Conservation (phyloP, 2,797 vertebrate species). For the Aldrovandia affinis region DNA sequence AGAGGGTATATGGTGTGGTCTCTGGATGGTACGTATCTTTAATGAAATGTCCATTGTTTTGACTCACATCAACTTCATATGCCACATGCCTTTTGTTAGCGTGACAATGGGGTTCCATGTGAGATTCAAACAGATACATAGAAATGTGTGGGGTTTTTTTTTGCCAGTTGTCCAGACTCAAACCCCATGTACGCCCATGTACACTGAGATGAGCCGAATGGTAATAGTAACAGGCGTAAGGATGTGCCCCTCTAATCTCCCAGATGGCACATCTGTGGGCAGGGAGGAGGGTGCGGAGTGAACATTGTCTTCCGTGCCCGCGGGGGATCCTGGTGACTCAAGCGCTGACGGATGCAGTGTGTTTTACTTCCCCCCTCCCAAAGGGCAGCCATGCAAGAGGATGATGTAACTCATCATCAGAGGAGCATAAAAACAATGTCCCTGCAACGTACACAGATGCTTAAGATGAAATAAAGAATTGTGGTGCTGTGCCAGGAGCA, state of each 20-base stretch:
- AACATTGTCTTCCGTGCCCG: conserved; percentile 9
- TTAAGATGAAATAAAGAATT: background rate
- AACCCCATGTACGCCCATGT: too few relatives aligned
- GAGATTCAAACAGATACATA: too few relatives aligned
- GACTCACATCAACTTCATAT: too few relatives aligned
- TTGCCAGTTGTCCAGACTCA: too few relatives aligned
- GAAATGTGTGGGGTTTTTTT: too few relatives aligned
- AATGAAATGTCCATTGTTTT: too few relatives aligned
- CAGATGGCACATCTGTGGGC: conserved; percentile 5
- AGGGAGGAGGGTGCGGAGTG: background rate
- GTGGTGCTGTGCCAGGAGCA: background rate
- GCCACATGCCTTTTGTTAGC: too few relatives aligned
- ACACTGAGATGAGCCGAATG: too few relatives aligned
- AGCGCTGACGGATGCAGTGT: conserved; percentile 5
- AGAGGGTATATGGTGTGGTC: too few relatives aligned
- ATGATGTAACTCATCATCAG: conserved; percentile 36
- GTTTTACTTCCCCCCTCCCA: conserved; percentile 11
- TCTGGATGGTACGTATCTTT: too few relatives aligned
- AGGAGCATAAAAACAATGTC: conserved; percentile 29
- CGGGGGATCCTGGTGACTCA: background rate
- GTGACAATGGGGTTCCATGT: too few relatives aligned
- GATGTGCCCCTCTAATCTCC: background rate
- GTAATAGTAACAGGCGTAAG: background rate
- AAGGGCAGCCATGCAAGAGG: conserved; percentile 27
- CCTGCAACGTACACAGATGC: conserved; percentile 12